A percentile compares a stretch with the other conserved stretches of the same genome.
Evolutionary conservation across 2,888 invertebrate species (phyloP).

Genomic region (Ectropis crepuscularia): DNA sequence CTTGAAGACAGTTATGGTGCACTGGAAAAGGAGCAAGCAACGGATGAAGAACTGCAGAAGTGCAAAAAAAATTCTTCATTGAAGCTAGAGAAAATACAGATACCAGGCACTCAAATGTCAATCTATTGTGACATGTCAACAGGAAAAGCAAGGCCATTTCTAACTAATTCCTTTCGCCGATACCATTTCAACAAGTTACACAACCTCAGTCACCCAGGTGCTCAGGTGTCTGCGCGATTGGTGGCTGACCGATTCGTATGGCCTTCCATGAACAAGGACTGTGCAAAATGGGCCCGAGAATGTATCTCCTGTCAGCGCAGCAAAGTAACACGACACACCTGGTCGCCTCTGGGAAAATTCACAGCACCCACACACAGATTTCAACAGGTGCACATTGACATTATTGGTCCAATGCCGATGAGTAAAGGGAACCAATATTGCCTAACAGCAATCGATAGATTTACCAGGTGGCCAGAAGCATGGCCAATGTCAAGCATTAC

Average conservation of each 20-base stretch:
- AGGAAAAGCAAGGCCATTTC: slow-evolving; percentile 21
- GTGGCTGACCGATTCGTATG: too few species aligned
- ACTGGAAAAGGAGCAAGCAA: neutral
- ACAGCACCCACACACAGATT: too few species aligned
- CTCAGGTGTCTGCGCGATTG: slow-evolving; percentile 3
- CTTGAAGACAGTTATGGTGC: slow-evolving; percentile 8
- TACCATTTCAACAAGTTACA: slow-evolving; percentile 14
- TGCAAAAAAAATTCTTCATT: neutral
- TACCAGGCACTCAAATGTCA: too few species aligned
- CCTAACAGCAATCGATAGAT: slow-evolving; percentile 1
- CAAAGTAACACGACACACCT: too few species aligned
- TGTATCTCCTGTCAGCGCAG: too few species aligned
- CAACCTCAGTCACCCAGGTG: slow-evolving; percentile 27
- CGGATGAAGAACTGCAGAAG: slow-evolving; percentile 2
- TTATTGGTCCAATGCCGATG: neutral
- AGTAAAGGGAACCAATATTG: neutral
- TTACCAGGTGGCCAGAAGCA: neutral
- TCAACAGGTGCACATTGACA: too few species aligned
- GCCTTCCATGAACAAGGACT: too few species aligned
- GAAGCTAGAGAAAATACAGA: slow-evolving; percentile 1
- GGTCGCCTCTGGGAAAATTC: too few species aligned
- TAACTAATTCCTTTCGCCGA: slow-evolving; percentile 18
- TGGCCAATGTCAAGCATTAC: too few species aligned
- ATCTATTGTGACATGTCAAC: too few species aligned
- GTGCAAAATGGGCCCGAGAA: too few species aligned